A percentile compares a stretch with the other conserved stretches of the same genome.
Evolutionary conservation across 2,797 vertebrate species (phyloP).

Genomic region (Peromyscus melanophrys): DNA sequence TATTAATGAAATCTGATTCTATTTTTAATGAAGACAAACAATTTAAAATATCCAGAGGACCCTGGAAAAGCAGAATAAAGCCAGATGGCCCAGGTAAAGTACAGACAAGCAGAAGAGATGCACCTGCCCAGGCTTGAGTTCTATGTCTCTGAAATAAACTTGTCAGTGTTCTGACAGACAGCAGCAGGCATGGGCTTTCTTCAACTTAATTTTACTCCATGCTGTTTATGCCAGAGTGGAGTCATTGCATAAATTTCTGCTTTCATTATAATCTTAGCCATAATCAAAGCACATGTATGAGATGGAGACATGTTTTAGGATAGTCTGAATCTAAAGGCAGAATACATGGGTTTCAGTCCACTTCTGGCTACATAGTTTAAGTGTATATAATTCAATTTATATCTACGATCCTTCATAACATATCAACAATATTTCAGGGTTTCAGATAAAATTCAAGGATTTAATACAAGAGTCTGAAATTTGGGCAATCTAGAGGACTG

Average conservation of each 20-base stretch:
- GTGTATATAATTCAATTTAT: not conserved
- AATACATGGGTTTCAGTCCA: not conserved
- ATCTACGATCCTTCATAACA: not conserved
- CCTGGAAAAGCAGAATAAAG: constrained; percentile 35
- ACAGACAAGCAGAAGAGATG: not conserved
- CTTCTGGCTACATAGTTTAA: not conserved
- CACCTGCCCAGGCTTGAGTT: not conserved
- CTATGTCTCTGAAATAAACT: constrained; percentile 30
- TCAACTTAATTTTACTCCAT: constrained; percentile 38
- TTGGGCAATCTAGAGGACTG: not conserved
- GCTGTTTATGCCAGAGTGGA: constrained; percentile 11
- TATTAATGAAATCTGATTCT: constrained; percentile 13
- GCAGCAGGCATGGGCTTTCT: not conserved
- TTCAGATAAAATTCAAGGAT: constrained; percentile 14
- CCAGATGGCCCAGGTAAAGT: constrained; percentile 63
- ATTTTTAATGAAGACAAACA: constrained; percentile 39
- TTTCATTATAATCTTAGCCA: constrained; percentile 16
- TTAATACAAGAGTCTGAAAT: not conserved
- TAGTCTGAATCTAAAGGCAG: not conserved
- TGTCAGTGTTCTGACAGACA: constrained; percentile 35
- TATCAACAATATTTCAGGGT: not conserved
- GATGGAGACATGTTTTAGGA: not conserved
- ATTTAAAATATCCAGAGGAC: not conserved
- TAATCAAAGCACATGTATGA: not conserved
- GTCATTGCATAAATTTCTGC: not conserved